Conservation (phyloP, 2,888 invertebrate genomes). For the Ormia ochracea region DNA sequence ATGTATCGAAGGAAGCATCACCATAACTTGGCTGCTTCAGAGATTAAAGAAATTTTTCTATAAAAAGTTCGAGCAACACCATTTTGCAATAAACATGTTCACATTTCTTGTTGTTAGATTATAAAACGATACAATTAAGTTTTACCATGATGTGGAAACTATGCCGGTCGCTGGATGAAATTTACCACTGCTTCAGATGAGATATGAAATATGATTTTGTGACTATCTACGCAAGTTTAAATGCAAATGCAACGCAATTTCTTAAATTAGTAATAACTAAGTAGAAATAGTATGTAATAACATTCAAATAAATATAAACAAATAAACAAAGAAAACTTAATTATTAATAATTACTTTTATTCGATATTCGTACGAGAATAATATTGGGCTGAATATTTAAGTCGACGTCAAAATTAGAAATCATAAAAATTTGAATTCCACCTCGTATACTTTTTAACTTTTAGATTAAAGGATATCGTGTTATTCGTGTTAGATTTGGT, state of each 20-base stretch:
- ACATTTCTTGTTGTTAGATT: not conserved
- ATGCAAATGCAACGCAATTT: conserved; percentile 14
- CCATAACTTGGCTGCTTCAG: too few species aligned
- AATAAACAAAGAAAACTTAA: conserved; percentile 48
- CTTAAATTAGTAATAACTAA: conserved; percentile 14
- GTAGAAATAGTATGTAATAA: conserved; percentile 41
- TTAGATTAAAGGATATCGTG: conserved; percentile 43
- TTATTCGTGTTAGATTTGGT: conserved; percentile 23
- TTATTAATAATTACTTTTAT: conserved; percentile 62
- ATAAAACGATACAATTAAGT: not conserved
- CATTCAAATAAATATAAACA: conserved; percentile 58
- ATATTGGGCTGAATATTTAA: conserved; percentile 18
- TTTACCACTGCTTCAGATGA: conserved; percentile 31
- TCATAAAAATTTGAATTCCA: conserved; percentile 51
- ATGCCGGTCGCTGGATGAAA: conserved; percentile 28
- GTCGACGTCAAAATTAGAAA: conserved; percentile 43
- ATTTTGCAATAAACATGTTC: not conserved
- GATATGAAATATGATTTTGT: conserved; percentile 22
- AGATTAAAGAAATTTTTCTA: not conserved
- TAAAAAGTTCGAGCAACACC: conserved; percentile 8
- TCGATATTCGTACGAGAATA: conserved; percentile 54
- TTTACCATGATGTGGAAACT: conserved; percentile 12
- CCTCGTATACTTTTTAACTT: conserved; percentile 33
- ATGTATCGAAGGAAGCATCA: too few species aligned
- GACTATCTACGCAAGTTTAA: conserved; percentile 10